Percentiles rank a stretch among this genome's conserved stretches.
Evolutionary conservation across 2,888 invertebrate genomes (phyloP).

Genomic region (Amblyjoppa proteus): DNA sequence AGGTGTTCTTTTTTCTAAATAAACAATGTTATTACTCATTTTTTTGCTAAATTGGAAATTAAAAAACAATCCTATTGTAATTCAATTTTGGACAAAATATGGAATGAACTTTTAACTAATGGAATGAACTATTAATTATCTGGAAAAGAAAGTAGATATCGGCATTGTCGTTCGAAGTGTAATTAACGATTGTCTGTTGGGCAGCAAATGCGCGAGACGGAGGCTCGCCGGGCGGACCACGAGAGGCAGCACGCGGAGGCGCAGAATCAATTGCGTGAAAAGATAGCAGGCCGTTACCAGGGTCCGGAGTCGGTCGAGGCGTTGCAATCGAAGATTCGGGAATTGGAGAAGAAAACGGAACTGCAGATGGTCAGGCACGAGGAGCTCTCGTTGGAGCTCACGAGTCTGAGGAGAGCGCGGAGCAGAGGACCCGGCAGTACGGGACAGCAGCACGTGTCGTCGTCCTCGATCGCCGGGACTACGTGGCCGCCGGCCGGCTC

Average conservation of each 20-base stretch:
- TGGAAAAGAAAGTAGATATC: neutral
- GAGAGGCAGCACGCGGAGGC: slow-evolving; percentile 93
- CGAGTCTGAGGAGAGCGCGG: slow-evolving; percentile 88
- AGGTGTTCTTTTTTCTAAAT: too few species aligned
- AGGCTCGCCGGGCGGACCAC: slow-evolving; percentile 91
- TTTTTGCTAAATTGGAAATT: too few species aligned
- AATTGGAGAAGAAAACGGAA: slow-evolving; percentile 96
- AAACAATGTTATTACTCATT: too few species aligned
- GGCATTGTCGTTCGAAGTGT: neutral
- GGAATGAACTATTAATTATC: too few species aligned
- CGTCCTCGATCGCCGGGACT: slow-evolving; percentile 84
- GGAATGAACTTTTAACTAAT: too few species aligned
- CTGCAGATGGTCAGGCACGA: slow-evolving; percentile 91
- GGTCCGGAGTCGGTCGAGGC: slow-evolving; percentile 89
- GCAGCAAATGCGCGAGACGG: slow-evolving; percentile 92
- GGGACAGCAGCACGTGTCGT: slow-evolving; percentile 81
- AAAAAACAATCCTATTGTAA: too few species aligned
- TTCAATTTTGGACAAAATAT: too few species aligned
- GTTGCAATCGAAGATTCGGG: slow-evolving; percentile 93
- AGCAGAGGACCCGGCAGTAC: slow-evolving; percentile 81
- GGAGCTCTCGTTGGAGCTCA: slow-evolving; percentile 95
- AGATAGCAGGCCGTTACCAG: slow-evolving; percentile 86
- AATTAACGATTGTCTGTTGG: slow-evolving; percentile 26
- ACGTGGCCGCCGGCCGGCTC: slow-evolving; percentile 87
- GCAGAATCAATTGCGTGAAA: slow-evolving; percentile 89